phyloP scores from a whole-genome alignment of 2,113 vertebrate genomes.

The Capricornis sumatraensis region DNA sequence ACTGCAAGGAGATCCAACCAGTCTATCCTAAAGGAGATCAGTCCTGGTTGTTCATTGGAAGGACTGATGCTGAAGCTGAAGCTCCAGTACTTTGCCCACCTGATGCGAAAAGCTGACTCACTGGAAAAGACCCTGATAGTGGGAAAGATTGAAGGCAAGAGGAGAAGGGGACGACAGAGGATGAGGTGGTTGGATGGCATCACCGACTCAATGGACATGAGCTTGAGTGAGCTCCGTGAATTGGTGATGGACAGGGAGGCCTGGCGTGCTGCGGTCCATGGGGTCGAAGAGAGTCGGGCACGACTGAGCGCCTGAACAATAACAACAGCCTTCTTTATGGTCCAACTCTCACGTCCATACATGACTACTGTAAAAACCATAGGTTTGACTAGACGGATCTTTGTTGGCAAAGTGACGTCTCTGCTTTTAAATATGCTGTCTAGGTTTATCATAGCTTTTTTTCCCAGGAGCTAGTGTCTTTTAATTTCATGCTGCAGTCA shows the following conservation, averaged over 20 bases:
- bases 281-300: background rate
- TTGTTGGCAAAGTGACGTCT: background rate
- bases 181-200: background rate
- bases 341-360: background rate
- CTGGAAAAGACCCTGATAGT: background rate
- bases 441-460: background rate
- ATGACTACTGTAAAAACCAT: background rate
- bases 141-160: background rate
- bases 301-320: background rate
- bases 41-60: background rate
- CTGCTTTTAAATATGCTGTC: background rate
- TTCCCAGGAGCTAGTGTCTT: background rate
- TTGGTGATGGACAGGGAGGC: background rate
- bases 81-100: background rate
- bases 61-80: background rate
- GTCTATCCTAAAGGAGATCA: background rate
- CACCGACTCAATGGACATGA: background rate
- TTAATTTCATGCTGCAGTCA: background rate
- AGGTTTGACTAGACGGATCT: background rate
- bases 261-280: background rate
- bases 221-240: background rate
- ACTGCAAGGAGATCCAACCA: background rate
- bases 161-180: background rate
- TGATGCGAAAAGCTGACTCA: background rate
- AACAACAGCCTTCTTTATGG: background rate